Base-by-base conservation (phyloP, 1,140 invertebrate genomes). In the Aphaenogaster rudis region DNA sequence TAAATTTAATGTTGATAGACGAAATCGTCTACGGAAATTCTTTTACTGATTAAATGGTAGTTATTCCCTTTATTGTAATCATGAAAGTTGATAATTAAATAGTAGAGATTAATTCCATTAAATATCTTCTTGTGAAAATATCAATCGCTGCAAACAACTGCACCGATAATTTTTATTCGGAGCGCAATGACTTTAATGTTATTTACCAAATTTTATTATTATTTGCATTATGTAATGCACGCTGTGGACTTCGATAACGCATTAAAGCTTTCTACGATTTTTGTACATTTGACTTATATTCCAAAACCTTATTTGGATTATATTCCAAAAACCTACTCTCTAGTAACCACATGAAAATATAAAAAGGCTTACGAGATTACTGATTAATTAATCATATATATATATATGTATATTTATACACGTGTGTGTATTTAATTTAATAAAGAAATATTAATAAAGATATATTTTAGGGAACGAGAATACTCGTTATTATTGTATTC, bases 141-240 rank as follows among this genome's bases (percentile, higher is more conserved):
- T 72, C 28, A 39, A 77, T 61, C 57, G 74, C 54, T 21, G 17
- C 74, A 13, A 28, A 0, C 33, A 72, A 5, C 17, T 48, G n/a
- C 42, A 33, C 50, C 74, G 33, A 77, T 77, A 77, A 77, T 33
- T 77, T 77, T 61, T 79, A 54, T 28, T 67, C 15, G n/a, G 52
- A 52, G 45, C 39, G 8, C 33, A 80, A 80, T 21, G 45, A 79
- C 45, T 15, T 66, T 9, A 57, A 64, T 15, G 61, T 63, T 50
- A 50, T 36, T 79, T 48, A 39, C 8, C 28, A 79, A 79, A 79
- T 63, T 64, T 63, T 63, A 28, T 80, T 28, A 66, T 66, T 45
- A 17, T 33, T 15, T 63, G 17, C 17, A 67, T 79, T 66, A 63
- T 8, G 21, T 66, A 66, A 79, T 36, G 6, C 21, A 17, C 21